Percentiles rank a stretch among this genome's conserved stretches.
Evolutionary conservation across 2,797 vertebrate species (phyloP).

Genomic region (Hippopotamyrus pictus): DNA sequence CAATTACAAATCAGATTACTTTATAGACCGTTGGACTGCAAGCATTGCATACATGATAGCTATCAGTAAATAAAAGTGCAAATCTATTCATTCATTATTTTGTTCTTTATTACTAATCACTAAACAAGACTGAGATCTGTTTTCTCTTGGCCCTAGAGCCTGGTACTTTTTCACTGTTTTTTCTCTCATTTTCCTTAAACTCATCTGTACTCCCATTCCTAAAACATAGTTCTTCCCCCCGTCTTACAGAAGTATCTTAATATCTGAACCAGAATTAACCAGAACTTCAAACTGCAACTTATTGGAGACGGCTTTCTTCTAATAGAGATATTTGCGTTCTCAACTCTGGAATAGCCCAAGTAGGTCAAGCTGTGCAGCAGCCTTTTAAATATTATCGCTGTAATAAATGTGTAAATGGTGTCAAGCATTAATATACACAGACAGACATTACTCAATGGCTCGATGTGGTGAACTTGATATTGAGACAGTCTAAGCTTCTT

Average conservation of each 20-base stretch:
- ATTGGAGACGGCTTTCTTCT: neutral
- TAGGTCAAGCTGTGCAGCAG: neutral
- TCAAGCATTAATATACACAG: neutral
- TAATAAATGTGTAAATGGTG: conserved; percentile 5
- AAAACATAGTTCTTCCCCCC: neutral
- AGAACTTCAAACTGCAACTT: neutral
- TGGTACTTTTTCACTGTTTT: neutral
- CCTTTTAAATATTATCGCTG: neutral
- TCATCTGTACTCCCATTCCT: neutral
- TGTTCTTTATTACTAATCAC: neutral
- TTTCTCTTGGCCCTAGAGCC: neutral
- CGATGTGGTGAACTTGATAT: neutral
- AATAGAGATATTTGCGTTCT: neutral
- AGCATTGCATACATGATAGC: neutral
- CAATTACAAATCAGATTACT: neutral
- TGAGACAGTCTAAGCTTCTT: neutral
- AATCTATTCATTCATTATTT: neutral
- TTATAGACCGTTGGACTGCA: neutral
- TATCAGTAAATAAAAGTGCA: neutral
- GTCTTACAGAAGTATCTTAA: neutral
- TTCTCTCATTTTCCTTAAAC: neutral
- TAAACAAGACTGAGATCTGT: neutral
- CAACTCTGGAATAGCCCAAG: neutral
- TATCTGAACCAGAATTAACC: neutral
- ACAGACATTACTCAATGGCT: neutral